Base-by-base conservation (phyloP, 2,797 vertebrate genomes). In the Botia kubotai region DNA sequence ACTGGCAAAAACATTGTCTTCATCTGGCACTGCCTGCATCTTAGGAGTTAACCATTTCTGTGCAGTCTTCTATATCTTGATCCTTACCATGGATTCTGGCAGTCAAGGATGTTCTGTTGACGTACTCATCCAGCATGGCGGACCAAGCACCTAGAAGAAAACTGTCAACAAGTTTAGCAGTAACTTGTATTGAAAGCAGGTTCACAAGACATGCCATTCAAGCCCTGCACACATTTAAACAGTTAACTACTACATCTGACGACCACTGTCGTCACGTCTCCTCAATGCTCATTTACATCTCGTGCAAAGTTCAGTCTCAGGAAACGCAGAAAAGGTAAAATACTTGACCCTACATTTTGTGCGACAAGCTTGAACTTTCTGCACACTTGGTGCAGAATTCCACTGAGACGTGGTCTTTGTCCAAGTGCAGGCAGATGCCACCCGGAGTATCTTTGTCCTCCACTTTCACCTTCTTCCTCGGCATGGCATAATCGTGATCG, bases 151-250 rank as follows among this genome's bases (percentile, higher is more conserved):
- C 97, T 99, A 98, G 97, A 97, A 98, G 93, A 98, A 96, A 99
- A 99, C 97, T 99, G 96, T 96, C 96, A 96, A 98, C 95, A 98
- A 93, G 95, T 98, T 99, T 98, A 99, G 96, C 97, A 98, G 97
- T 97, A 97, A 97, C 92, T 94, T 95, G 95, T 94, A 95, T 91
- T 93, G 84, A 88, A 90, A 81, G 75, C 73, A 90, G 75, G 90
- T 84, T 84, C 83, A 83, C 80, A 66, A 89, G 68, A 88, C 92
- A 94, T 92, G 91, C 92, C 87, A 91, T 84, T 90, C 81, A 87
- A 84, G 86, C 86, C 75, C 81, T 83, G 90, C 79, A 87, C 66
- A 89, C 66, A 83, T 69, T 79, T 75, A 81, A 79, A 83, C 72
- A 79, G 77, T 88, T 87, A 89, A 75, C 62, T 77, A 26, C 52